Evolutionary conservation across 1,140 invertebrate genomes (phyloP).

Genomic region (Papilio dardanus): DNA sequence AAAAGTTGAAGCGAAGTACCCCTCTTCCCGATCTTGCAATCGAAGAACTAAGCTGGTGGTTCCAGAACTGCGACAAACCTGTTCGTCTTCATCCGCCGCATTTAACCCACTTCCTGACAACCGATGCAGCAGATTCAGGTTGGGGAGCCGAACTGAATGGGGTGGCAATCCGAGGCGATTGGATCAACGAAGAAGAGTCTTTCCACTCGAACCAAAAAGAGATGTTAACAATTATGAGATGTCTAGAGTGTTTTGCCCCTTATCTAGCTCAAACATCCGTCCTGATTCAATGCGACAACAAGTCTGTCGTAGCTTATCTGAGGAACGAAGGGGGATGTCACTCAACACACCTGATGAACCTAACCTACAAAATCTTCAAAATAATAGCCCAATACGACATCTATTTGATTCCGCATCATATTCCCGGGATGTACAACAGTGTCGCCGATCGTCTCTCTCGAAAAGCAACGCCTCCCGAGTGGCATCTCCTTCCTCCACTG

Average conservation of each 20-base stretch:
- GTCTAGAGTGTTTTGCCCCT: constrained; percentile 5
- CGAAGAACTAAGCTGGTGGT: constrained; percentile 33
- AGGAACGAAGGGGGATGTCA: constrained; percentile 55
- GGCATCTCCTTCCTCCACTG: constrained; percentile 47
- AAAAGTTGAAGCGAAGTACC: neutral
- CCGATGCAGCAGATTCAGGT: constrained; percentile 40
- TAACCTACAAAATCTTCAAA: constrained; percentile 39
- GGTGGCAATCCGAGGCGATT: constrained; percentile 34
- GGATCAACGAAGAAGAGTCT: constrained; percentile 36
- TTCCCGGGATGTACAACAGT: too few relatives aligned
- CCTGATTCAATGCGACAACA: constrained; percentile 56
- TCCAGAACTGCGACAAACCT: constrained; percentile 16
- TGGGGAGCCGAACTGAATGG: constrained; percentile 43
- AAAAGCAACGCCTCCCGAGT: constrained; percentile 42
- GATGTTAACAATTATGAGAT: constrained; percentile 46
- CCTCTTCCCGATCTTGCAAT: neutral
- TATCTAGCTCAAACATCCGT: constrained; percentile 36
- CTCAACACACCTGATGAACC: constrained; percentile 47
- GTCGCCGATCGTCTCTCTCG: constrained; percentile 40
- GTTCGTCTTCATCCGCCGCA: constrained; percentile 27
- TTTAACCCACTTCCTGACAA: constrained; percentile 36
- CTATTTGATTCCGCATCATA: too few relatives aligned
- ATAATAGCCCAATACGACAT: constrained; percentile 37
- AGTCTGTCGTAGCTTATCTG: constrained; percentile 50
- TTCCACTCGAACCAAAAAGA: constrained; percentile 50